Evolutionary conservation across 2,888 invertebrate species (phyloP).

Genomic region (Caradrina kadenii): DNA sequence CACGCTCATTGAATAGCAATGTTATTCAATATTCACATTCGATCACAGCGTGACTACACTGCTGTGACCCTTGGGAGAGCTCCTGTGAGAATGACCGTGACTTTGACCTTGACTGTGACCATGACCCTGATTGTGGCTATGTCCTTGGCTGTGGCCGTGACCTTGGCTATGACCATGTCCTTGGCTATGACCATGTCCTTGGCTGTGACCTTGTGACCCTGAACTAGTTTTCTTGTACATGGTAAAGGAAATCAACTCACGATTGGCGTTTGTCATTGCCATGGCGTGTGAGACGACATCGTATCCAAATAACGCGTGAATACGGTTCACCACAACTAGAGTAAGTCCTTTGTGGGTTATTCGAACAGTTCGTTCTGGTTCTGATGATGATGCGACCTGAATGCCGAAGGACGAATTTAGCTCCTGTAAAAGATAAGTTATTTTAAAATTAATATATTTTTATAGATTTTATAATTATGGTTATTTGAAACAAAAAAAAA

Average conservation of each 20-base stretch:
- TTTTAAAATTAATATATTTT: constrained; percentile 1
- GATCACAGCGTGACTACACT: constrained; percentile 81
- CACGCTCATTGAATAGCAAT: constrained; percentile 31
- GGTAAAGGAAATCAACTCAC: constrained; percentile 87
- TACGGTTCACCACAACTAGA: constrained; percentile 84
- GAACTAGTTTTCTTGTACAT: constrained; percentile 85
- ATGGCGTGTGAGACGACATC: constrained; percentile 88
- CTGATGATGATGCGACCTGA: constrained; percentile 77
- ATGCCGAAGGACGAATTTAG: constrained; percentile 83
- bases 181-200: constrained; percentile 71
- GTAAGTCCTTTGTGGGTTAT: constrained; percentile 85
- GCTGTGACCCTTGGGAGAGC: constrained; percentile 63
- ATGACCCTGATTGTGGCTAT: constrained; percentile 72
- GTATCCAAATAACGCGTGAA: constrained; percentile 86
- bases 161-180: constrained; percentile 71
- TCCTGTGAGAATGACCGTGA: constrained; percentile 67
- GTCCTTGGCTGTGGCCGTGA: constrained; percentile 65
- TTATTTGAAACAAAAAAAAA: constrained; percentile 4
- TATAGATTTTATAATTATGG: background rate
- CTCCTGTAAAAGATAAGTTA: constrained; percentile 75
- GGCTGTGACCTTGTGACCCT: constrained; percentile 73
- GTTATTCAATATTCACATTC: constrained; percentile 11
- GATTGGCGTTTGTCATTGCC: constrained; percentile 88
- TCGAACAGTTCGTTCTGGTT: constrained; percentile 80
- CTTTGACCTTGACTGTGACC: constrained; percentile 64